A percentile compares a stretch with the other conserved stretches of the same genome.
Conservation (phyloP, 1,140 invertebrate genomes). For the Pseudomyrmex sp. region DNA sequence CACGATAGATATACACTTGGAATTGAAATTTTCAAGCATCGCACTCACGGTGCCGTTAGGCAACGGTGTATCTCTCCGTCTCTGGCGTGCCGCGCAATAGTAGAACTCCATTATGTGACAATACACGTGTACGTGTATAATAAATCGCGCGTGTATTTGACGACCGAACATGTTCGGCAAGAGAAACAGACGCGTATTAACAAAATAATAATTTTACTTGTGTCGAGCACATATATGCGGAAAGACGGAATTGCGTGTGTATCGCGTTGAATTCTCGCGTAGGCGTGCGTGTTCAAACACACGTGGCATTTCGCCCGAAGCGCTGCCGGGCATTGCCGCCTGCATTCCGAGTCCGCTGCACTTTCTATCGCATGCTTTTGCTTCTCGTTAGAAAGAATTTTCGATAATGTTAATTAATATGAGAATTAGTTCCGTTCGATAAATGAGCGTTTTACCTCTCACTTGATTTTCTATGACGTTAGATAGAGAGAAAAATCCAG, state of each 20-base stretch:
- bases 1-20: neutral
- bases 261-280: too few species aligned
- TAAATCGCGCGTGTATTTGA: neutral
- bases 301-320: constrained; percentile 8
- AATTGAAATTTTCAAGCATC: constrained; percentile 61
- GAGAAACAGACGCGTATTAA: constrained; percentile 21
- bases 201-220: constrained; percentile 12
- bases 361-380: constrained; percentile 19
- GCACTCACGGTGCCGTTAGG: constrained; percentile 72
- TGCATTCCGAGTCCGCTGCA: constrained; percentile 39
- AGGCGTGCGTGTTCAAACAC: constrained; percentile 17
- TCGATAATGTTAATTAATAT: constrained; percentile 3
- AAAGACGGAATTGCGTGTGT: too few species aligned
- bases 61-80: constrained; percentile 70
- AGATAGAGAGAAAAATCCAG: too few species aligned
- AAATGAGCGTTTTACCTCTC: too few species aligned
- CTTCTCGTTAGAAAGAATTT: constrained; percentile 13
- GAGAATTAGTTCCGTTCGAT: neutral
- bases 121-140: neutral
- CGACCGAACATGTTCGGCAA: too few species aligned
- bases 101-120: neutral
- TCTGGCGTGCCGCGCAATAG: constrained; percentile 1
- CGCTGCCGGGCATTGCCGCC: neutral
- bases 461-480: too few species aligned
- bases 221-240: neutral